phyloP scores from a whole-genome alignment of 2,888 invertebrate species.

The Onthophagus sagittarius region DNA sequence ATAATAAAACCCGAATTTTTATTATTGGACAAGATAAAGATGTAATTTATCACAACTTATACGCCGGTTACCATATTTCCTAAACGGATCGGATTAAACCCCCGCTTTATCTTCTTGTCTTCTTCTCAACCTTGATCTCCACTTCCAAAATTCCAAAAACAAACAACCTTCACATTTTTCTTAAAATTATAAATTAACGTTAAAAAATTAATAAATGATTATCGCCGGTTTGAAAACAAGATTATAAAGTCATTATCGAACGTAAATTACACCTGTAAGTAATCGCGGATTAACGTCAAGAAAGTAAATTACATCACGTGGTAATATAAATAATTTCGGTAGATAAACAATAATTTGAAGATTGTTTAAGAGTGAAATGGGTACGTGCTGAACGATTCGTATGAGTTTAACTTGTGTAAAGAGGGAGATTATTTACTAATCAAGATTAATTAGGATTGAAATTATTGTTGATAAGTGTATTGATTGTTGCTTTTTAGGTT shows the following conservation, averaged over 20 bases:
- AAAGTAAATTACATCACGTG: background rate
- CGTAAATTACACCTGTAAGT: background rate
- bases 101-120: background rate
- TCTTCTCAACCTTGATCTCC: background rate
- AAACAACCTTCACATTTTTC: background rate
- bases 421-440: background rate
- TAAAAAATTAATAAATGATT: background rate
- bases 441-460: background rate
- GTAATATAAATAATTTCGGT: background rate
- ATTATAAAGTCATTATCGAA: background rate
- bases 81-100: background rate
- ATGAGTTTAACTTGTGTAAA: background rate
- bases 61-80: background rate
- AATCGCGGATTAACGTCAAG: background rate
- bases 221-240: background rate
- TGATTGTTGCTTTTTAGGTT: background rate
- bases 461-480: background rate
- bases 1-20: background rate
- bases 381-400: background rate
- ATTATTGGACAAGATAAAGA: background rate
- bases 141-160: background rate
- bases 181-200: background rate
- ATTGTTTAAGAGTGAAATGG: background rate
- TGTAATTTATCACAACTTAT: background rate
- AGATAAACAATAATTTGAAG: too few relatives aligned